phyloP scores from a whole-genome alignment of 1,140 invertebrate species.

The Dreissena polymorpha region DNA sequence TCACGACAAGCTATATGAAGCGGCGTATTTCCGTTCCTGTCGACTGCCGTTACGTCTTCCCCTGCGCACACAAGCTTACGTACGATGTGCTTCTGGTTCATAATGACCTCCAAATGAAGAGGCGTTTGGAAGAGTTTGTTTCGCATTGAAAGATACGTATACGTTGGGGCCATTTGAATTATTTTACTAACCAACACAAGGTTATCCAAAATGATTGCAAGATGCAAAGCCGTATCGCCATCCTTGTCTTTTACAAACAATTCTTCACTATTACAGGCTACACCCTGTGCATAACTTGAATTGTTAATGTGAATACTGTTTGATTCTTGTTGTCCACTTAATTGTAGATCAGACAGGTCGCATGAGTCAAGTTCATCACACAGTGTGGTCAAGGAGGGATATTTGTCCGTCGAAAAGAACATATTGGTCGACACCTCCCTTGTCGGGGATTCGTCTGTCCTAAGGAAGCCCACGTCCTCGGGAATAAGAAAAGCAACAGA shows the following conservation, averaged over 20 bases:
- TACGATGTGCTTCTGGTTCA: slow-evolving; percentile 83
- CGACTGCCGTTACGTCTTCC: slow-evolving; percentile 77
- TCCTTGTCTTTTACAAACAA: not conserved
- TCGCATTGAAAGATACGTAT: slow-evolving; percentile 48
- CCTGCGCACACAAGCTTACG: slow-evolving; percentile 86
- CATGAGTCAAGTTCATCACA: too few relatives aligned
- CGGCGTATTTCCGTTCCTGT: slow-evolving; percentile 67
- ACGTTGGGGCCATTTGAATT: slow-evolving; percentile 43
- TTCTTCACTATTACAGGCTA: too few relatives aligned
- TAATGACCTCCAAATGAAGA: slow-evolving; percentile 87
- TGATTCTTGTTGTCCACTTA: too few relatives aligned
- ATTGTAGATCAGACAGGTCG: too few relatives aligned
- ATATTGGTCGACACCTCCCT: too few relatives aligned
- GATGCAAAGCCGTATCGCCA: slow-evolving; percentile 57
- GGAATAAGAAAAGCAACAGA: too few relatives aligned
- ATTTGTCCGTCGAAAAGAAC: too few relatives aligned
- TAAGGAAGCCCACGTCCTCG: too few relatives aligned
- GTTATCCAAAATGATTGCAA: slow-evolving; percentile 59
- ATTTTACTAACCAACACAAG: slow-evolving; percentile 49
- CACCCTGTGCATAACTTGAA: too few relatives aligned
- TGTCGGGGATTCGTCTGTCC: too few relatives aligned
- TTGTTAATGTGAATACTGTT: too few relatives aligned
- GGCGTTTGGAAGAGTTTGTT: slow-evolving; percentile 81
- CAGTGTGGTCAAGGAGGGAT: too few relatives aligned
- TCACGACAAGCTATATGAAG: slow-evolving; percentile 79